Evolutionary conservation across 2,888 invertebrate species (phyloP).

Genomic region (Scaptomyza polygonia): DNA sequence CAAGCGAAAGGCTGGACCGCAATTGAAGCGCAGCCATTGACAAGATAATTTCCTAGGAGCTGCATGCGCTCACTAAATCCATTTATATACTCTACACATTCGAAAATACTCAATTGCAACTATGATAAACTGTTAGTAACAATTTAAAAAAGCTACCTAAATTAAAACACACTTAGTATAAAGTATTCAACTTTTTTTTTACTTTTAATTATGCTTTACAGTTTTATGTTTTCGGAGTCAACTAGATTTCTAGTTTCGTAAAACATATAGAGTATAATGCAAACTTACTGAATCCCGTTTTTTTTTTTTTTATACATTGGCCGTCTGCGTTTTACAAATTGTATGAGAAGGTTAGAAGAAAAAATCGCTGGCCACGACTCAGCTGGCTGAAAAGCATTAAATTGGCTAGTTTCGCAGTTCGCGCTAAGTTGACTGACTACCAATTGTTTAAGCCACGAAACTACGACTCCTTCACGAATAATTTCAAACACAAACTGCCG

Average conservation of each 20-base stretch:
- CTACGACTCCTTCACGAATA: slow-evolving; percentile 74
- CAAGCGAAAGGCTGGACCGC: slow-evolving; percentile 56
- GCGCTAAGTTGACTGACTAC: slow-evolving; percentile 78
- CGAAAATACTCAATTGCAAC: not conserved
- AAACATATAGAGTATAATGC: slow-evolving; percentile 21
- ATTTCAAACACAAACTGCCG: slow-evolving; percentile 78
- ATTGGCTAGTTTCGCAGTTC: slow-evolving; percentile 76
- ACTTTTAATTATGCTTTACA: no score
- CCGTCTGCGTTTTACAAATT: slow-evolving; percentile 71
- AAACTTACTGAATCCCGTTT: not conserved
- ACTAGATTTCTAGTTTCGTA: not conserved
- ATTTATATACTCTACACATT: slow-evolving; percentile 45
- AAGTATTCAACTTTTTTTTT: no score
- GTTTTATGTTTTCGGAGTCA: no score
- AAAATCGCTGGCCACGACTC: slow-evolving; percentile 67
- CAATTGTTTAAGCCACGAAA: slow-evolving; percentile 73
- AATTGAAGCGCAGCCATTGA: slow-evolving; percentile 76
- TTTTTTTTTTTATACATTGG: slow-evolving; percentile 25
- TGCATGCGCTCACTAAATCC: slow-evolving; percentile 65
- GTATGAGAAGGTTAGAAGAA: slow-evolving; percentile 43
- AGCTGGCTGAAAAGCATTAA: slow-evolving; percentile 49
- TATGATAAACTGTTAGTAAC: not conserved
- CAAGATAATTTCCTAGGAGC: slow-evolving; percentile 74
- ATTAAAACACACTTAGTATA: not conserved
- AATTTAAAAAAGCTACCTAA: not conserved